Conservation (phyloP, 1,140 invertebrate genomes). For the Bombus haemorrhoidalis region DNA sequence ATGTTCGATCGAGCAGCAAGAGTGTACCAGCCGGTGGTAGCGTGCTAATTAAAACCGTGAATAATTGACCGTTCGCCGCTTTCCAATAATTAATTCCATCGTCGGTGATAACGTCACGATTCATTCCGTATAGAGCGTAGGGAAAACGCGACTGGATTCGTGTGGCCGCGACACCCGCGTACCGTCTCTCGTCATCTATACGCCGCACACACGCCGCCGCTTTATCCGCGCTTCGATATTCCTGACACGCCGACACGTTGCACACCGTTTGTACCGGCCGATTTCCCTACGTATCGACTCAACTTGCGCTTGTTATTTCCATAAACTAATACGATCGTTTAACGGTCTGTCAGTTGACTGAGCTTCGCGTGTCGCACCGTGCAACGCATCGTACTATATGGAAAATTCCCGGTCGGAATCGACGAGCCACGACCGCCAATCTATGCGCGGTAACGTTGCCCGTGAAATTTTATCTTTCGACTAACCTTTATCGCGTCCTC, state of each 20-base stretch:
- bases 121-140: conserved; percentile 24
- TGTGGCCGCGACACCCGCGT: not conserved
- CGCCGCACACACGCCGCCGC: not conserved
- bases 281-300: conserved; percentile 53
- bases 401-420: no score
- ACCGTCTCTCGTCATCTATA: no score
- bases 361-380: not conserved
- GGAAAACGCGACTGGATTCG: not conserved
- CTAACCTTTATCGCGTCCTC: no score
- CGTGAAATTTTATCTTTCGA: no score
- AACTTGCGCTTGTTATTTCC: conserved; percentile 15
- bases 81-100: conserved; percentile 71
- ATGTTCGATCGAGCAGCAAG: conserved; percentile 31
- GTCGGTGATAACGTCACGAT: conserved; percentile 60
- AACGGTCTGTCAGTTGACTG: conserved; percentile 1
- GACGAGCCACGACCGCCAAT: no score
- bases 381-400: no score
- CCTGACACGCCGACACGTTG: conserved; percentile 27
- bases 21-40: not conserved
- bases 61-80: conserved; percentile 65
- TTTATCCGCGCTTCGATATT: conserved; percentile 55
- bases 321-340: conserved; percentile 53
- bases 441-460: no score
- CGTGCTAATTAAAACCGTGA: conserved; percentile 68
- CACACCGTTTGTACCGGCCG: conserved; percentile 17